phyloP scores from a whole-genome alignment of 2,888 invertebrate genomes.

The Iphiclides podalirius region DNA sequence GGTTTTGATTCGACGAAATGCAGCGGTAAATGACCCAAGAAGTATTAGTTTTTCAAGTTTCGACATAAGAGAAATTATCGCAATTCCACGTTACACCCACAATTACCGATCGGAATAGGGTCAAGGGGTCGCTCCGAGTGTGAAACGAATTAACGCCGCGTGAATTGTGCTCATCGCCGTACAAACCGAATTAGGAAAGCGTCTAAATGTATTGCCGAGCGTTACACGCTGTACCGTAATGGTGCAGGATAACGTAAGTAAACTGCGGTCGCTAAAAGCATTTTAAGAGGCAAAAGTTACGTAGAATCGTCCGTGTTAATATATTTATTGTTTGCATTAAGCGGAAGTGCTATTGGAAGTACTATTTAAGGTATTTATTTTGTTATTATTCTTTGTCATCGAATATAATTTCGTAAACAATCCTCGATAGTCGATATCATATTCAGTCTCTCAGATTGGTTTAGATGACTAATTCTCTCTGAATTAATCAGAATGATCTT shows the following conservation, averaged over 20 bases:
- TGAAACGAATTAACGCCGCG: constrained; percentile 24
- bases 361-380: neutral
- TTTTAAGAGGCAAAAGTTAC: constrained; percentile 17
- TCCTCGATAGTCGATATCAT: no score
- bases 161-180: constrained; percentile 24
- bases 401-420: no score
- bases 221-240: constrained; percentile 19
- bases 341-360: neutral
- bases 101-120: constrained; percentile 11
- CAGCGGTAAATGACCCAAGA: no score
- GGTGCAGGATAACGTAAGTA: constrained; percentile 21
- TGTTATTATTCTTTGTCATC: no score
- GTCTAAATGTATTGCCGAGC: constrained; percentile 23
- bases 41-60: no score
- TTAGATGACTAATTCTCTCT: no score
- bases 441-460: no score
- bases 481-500: no score
- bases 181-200: constrained; percentile 25
- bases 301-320: constrained; percentile 5
- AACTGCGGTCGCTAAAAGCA: constrained; percentile 21
- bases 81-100: constrained; percentile 5
- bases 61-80: no score
- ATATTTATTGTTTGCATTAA: constrained; percentile 8
- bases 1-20: no score
- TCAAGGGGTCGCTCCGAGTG: constrained; percentile 21